Evolutionary conservation across 30 jellyfish, hydroid and myxozoan species (phyloP).

Genomic region (Phacellophora camtschatica): DNA sequence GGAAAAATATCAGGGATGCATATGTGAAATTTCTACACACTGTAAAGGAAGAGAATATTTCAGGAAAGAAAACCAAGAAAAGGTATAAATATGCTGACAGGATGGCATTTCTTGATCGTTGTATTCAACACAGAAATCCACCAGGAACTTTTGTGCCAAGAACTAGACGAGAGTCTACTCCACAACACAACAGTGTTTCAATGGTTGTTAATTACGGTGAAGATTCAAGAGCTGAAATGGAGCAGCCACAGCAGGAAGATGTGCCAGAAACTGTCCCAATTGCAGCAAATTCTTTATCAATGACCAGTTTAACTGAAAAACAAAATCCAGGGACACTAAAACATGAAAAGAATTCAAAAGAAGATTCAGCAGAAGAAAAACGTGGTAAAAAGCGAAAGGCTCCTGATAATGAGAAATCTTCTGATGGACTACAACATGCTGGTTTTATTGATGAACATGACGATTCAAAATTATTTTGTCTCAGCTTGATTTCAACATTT

Average conservation of each 20-base stretch:
- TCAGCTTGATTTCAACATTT: conserved; percentile 63
- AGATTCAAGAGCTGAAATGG: conserved; percentile 2
- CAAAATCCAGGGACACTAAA: neutral
- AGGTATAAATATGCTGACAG: conserved; percentile 68
- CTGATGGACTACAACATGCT: conserved; percentile 34
- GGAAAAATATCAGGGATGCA: conserved; percentile 78
- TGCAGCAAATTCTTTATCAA: neutral
- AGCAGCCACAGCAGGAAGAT: neutral
- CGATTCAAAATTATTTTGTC: conserved; percentile 66
- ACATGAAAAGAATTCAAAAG: neutral
- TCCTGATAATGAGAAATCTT: conserved; percentile 19
- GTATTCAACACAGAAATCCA: conserved; percentile 64
- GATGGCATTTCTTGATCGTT: conserved; percentile 49
- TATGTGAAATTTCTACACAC: conserved; percentile 64
- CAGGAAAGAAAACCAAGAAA: conserved; percentile 43
- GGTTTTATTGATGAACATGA: conserved; percentile 47
- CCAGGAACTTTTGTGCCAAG: conserved; percentile 22
- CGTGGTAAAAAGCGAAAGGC: conserved; percentile 32
- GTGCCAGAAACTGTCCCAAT: neutral
- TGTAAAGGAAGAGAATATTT: conserved; percentile 11
- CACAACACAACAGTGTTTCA: conserved; percentile 51
- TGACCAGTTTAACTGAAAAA: neutral
- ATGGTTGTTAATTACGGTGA: conserved; percentile 50
- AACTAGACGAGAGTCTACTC: conserved; percentile 26
- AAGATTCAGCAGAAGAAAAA: neutral